Conservation (phyloP, 2,797 vertebrate genomes). For the Sus cebifrons region DNA sequence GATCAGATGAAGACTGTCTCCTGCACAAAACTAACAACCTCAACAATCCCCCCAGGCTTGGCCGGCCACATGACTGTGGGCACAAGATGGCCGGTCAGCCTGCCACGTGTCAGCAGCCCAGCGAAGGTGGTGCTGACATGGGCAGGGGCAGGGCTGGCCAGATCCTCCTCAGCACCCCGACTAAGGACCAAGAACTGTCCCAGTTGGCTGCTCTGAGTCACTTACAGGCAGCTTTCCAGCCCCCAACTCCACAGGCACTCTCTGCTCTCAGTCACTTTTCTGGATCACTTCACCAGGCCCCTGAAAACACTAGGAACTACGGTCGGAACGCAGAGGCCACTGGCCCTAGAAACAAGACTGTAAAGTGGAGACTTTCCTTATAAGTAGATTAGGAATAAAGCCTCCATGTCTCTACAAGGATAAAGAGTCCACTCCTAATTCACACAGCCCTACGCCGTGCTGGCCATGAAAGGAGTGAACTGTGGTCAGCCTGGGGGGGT, state of each 20-base stretch:
- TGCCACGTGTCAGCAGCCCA: background rate
- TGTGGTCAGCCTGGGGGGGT: background rate
- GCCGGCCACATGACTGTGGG: background rate
- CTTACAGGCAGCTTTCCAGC: background rate
- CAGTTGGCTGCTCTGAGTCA: background rate
- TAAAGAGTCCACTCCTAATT: too few relatives aligned
- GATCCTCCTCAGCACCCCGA: background rate
- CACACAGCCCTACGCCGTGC: accelerated
- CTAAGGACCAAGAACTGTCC: background rate
- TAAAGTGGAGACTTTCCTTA: background rate
- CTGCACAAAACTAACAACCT: background rate
- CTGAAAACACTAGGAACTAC: background rate
- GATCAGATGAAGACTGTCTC: conserved; percentile 33
- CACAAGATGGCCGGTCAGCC: background rate
- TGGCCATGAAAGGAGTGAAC: background rate
- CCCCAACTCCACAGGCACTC: background rate
- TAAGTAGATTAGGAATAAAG: background rate
- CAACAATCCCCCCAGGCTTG: background rate
- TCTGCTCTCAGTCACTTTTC: background rate
- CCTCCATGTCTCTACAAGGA: background rate
- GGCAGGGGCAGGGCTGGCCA: background rate
- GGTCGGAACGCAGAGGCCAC: background rate
- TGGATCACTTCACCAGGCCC: background rate
- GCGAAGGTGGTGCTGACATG: background rate
- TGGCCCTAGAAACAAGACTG: background rate